Evolutionary conservation across 1,140 invertebrate genomes (phyloP).

Genomic region (Drosophila sulfurigaster): DNA sequence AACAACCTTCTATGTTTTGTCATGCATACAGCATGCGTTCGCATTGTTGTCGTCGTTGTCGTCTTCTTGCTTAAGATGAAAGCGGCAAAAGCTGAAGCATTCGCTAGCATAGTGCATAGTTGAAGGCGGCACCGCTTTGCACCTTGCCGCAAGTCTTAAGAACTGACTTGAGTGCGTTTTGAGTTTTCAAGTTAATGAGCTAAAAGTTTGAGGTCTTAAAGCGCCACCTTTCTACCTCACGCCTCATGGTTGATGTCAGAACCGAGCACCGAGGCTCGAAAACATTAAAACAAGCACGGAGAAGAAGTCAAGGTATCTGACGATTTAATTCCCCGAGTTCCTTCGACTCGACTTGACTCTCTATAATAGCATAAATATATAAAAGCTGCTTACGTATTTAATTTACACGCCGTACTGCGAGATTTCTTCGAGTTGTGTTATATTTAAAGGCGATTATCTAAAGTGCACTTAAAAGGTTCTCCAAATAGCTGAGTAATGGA

Average conservation of each 20-base stretch:
- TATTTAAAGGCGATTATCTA: neutral
- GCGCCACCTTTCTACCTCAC: neutral
- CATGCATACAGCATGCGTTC: slow-evolving; percentile 51
- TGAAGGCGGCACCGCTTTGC: slow-evolving; percentile 16
- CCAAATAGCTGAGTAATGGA: slow-evolving; percentile 3
- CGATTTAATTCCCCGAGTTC: too few relatives aligned
- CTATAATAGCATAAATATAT: neutral
- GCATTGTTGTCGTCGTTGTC: slow-evolving; percentile 3
- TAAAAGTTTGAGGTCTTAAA: slow-evolving; percentile 52
- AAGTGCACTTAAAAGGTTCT: neutral
- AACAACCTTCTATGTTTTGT: slow-evolving; percentile 51
- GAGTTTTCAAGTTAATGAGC: slow-evolving; percentile 71
- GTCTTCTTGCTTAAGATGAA: slow-evolving; percentile 37
- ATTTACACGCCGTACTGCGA: neutral
- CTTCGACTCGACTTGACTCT: neutral
- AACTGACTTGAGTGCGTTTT: slow-evolving; percentile 54
- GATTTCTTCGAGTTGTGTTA: neutral
- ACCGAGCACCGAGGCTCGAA: neutral
- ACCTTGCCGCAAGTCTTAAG: slow-evolving; percentile 37
- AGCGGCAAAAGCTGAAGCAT: slow-evolving; percentile 12
- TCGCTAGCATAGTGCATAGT: slow-evolving; percentile 4
- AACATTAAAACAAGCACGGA: neutral
- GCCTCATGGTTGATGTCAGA: neutral
- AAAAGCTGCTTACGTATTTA: slow-evolving; percentile 6
- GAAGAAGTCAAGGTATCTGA: neutral